Base-by-base conservation (phyloP, 2,888 invertebrate species). In the Schizaphis graminum region DNA sequence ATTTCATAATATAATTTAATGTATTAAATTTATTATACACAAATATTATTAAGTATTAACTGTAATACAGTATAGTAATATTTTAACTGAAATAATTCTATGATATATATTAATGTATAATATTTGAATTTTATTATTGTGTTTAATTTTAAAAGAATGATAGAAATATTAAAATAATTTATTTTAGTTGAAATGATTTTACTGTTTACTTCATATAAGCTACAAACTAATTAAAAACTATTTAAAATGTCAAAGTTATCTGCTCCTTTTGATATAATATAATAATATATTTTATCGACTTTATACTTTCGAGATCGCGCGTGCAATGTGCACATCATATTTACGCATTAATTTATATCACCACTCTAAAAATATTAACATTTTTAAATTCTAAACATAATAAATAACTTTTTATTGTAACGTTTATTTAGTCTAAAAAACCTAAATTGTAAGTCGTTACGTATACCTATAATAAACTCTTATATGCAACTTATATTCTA, bases 241-340 rank as follows among this genome's bases (percentile, higher is more conserved):
- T 77, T 77, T 21, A 21, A 77, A 77, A 21, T 77, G 21, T 21
- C 77, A 77, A 35, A 77, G 77, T 77, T 77, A 77, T 77, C 77
- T 35, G 35, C 21, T 35, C 3, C 35, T 21, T 35, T 77, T 0
- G 7, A 35, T 77, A 35, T 77, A 41, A 77, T 77, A 77, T 77
- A 77, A 77, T 77, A 77, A 77, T 35, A 21, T 35, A 77, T 35
- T 77, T 77, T 77, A 77, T 77, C 77, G 77, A 77, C 77, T 77
- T 77, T 35, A 77, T 77, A 77, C 77, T 77, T 35, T 77, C 77
- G 77, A 77, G 35, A 77, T 77, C 77, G 77, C 2, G 8, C 35
- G 77, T 77, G 35, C 77, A 77, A 77, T 35, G 77, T 77, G 35
- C 77, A 77, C 77, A 77, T 35, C 21, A 77, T 21, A n/a, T 35